Conservation (phyloP, 2,888 invertebrate genomes). For the Neoascia interrupta region DNA sequence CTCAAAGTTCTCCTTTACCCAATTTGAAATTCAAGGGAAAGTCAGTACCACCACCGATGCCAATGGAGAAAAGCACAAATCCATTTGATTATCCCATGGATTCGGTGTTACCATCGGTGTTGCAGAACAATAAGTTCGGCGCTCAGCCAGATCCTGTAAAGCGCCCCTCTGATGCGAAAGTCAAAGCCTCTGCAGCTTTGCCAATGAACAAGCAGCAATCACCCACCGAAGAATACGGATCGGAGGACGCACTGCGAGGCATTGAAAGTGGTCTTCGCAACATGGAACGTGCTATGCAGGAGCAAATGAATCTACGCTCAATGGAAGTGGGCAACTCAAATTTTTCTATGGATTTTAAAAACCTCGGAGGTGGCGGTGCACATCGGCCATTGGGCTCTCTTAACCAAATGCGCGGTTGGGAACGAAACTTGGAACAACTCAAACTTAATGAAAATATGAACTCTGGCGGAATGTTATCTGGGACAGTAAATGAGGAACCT, state of each 20-base stretch:
- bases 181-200: conserved; percentile 45
- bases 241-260: conserved; percentile 79
- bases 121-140: conserved; percentile 28
- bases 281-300: conserved; percentile 80
- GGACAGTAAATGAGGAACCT: conserved; percentile 70
- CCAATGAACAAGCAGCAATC: conserved; percentile 69
- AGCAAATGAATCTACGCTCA: conserved; percentile 79
- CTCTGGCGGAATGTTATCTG: conserved; percentile 65
- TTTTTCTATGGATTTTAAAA: conserved; percentile 64
- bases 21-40: conserved; percentile 77
- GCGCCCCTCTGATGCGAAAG: conserved; percentile 36
- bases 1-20: conserved; percentile 77
- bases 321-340: conserved; percentile 73
- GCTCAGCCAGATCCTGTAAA: conserved; percentile 16
- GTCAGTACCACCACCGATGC: conserved; percentile 71
- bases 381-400: conserved; percentile 58
- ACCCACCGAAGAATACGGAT: conserved; percentile 79
- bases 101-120: not conserved
- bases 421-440: conserved; percentile 76
- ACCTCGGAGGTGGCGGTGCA: conserved; percentile 54
- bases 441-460: conserved; percentile 35
- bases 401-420: conserved; percentile 71
- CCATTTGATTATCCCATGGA: conserved; percentile 73
- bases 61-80: conserved; percentile 77
- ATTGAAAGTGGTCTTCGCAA: conserved; percentile 79